Evolutionary conservation across 2,797 vertebrate species (phyloP), one percentile per base, ranked within the genome.

Genomic region (Tiaroga cobitis): DNA sequence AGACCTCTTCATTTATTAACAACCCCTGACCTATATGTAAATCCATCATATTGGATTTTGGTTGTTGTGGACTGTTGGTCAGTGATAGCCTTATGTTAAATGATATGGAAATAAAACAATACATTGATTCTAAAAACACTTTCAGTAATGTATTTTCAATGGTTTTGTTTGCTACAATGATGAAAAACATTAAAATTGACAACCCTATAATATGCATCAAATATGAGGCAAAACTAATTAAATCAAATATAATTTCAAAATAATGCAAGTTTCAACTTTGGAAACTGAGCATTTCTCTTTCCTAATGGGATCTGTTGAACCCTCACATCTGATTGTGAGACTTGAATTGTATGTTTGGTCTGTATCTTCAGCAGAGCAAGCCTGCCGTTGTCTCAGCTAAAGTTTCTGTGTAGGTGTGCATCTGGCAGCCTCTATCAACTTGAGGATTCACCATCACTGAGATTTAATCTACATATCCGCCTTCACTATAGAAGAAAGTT

Each of bases 381-480:
- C 10, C 8, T 43, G 16, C 29, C 19, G 51, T 37, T 61, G 54
- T 61, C 72, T 29, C 51, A 70, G 75, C 83, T 80, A 72, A 79
- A 80, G 76, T 85, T 80, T 76, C 80, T 61, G 65, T 51, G 67
- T 75, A 85, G 84, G 78, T 86, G 81, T 84, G 70, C 49, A 16
- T 51, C 70, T 88, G 79, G 85, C 88, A 88, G 51, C 32, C 26
- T 78, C 61, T 59, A 34, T 78, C n/a, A 82, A 82, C 80, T 70
- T 72, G 86, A 74, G 59, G 81, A 51, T 87, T 79, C 82, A 87
- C 76, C 41, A 86, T 85, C 81, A 67, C 78, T 75, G 67, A 34
- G 29, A 79, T 86, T 87, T 84, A 80, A 85, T 86, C 84, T 80
- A 75, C 81, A 81, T 46, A 67, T 86, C 77, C 51, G 8, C 26